phyloP scores from a whole-genome alignment of 2,888 invertebrate species.

The Lumbricus terrestris region DNA sequence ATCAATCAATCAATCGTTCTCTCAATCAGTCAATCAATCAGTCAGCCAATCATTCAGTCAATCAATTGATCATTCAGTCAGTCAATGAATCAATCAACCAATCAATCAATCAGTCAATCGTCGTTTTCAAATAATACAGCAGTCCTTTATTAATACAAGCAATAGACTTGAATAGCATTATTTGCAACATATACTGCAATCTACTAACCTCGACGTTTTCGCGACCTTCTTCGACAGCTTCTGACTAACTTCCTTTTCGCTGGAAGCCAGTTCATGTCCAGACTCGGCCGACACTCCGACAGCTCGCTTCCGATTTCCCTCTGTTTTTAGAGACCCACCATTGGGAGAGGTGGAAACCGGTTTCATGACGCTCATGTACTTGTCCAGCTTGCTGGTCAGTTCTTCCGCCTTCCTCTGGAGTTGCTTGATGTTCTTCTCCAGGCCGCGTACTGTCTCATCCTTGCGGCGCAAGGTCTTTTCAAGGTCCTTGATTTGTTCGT shows the following conservation, averaged over 20 bases:
- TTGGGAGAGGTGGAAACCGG: not conserved
- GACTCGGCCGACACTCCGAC: constrained; percentile 7
- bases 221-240: not conserved
- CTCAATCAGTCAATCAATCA: too few species aligned
- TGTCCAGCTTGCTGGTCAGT: constrained; percentile 12
- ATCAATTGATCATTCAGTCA: too few species aligned
- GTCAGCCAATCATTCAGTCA: too few species aligned
- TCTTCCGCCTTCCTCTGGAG: not conserved
- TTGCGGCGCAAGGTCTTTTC: not conserved
- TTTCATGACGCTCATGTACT: constrained; percentile 6
- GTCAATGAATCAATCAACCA: too few species aligned
- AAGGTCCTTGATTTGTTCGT: not conserved
- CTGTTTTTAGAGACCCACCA: not conserved
- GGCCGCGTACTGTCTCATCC: not conserved
- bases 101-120: too few species aligned
- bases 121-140: too few species aligned
- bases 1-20: too few species aligned
- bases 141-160: too few species aligned
- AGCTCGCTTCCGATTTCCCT: not conserved
- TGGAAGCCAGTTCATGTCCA: not conserved
- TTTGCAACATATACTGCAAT: too few species aligned
- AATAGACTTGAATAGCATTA: too few species aligned
- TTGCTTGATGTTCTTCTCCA: not conserved
- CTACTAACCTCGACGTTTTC: not conserved
- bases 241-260: not conserved